Base-by-base conservation (phyloP, 2,797 vertebrate genomes). In the Helarctos malayanus region DNA sequence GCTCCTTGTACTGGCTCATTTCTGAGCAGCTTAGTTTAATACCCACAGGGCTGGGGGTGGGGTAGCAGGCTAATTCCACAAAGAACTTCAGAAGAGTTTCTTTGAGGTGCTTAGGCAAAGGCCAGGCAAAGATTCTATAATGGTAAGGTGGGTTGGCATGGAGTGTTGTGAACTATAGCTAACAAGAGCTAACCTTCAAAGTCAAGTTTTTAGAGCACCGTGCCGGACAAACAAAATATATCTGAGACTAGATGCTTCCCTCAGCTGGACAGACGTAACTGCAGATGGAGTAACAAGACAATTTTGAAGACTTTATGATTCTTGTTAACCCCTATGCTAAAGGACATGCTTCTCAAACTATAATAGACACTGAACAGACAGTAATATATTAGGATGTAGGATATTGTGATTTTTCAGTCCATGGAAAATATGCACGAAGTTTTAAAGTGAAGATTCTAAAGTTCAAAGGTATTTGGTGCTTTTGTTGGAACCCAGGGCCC, bases 241-340 rank as follows among this genome's bases (percentile, higher is more conserved):
- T 25, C 15, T 3, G 56, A 95, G 57, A 11, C 65, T 35, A 29
- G 27, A 79, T 32, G 16, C 32, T 88, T 41, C 15, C 29, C 10
- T 79, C 19, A 61, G 35, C 25, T 29, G 16, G 41, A 10, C 18
- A 87, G 49, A 75, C 45, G n/a, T 32, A 27, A 54, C 11, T 56
- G 69, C 29, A 16, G 32, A 71, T 32, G 49, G 52, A 78, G 84
- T 18, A 56, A 83, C 1, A 49, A 49, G 56, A 56, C 32, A 75
- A 68, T 76, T 84, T 49, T 84, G 88, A 94, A 54, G 38, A 54
- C n/a, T 84, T 69, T 76, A 88, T 80, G 57, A 21, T 47, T 88
- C 68, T 71, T 45, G 16, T 32, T 47, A 93, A 47, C 69, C 10
- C 6, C n/a, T 47, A 27, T 25, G 73, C 14, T 27, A 83, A 82